phyloP scores from a whole-genome alignment of 2,797 vertebrate species.

The Galago senegalensis region DNA sequence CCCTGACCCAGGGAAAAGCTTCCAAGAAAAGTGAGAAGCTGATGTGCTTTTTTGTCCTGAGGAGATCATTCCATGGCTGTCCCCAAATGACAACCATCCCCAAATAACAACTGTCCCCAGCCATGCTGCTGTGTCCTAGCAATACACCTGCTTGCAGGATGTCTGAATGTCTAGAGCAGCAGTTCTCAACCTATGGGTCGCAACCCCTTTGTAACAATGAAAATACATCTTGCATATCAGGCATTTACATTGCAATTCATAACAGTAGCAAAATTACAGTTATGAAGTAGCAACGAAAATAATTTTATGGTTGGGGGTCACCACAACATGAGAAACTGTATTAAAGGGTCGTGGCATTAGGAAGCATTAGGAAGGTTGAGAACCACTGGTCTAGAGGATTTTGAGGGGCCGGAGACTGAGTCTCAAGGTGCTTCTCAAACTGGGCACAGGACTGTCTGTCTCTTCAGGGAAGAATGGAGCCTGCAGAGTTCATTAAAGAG shows the following conservation, averaged over 20 bases:
- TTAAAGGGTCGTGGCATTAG: too few species aligned
- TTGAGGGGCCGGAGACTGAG: slow-evolving; percentile 78
- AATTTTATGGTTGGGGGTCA: slow-evolving; percentile 85
- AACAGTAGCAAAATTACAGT: too few species aligned
- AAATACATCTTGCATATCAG: too few species aligned
- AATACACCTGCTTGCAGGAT: slow-evolving; percentile 90
- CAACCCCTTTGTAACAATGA: too few species aligned
- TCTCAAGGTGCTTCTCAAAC: slow-evolving; percentile 85
- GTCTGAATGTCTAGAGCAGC: slow-evolving; percentile 91
- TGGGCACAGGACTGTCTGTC: slow-evolving; percentile 83
- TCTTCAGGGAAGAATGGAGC: slow-evolving; percentile 73
- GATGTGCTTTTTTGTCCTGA: slow-evolving; percentile 84
- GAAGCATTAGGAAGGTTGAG: too few species aligned
- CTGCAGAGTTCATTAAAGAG: slow-evolving; percentile 83
- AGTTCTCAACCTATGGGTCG: too few species aligned
- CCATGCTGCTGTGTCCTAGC: slow-evolving; percentile 83
- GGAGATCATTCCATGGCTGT: slow-evolving; percentile 77
- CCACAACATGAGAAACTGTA: too few species aligned
- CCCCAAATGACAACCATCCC: not conserved
- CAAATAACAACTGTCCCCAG: slow-evolving; percentile 41
- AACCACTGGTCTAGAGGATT: too few species aligned
- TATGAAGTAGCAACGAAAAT: too few species aligned
- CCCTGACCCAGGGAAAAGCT: slow-evolving; percentile 84
- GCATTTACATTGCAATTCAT: too few species aligned
- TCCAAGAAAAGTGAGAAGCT: slow-evolving; percentile 83